Percentiles rank a stretch among this genome's conserved stretches.
These are phyloP conservation scores for Ovibos moschatus DNA, from an alignment of 2,113 vertebrate genomes.

Conservation along the genomic window DNA sequence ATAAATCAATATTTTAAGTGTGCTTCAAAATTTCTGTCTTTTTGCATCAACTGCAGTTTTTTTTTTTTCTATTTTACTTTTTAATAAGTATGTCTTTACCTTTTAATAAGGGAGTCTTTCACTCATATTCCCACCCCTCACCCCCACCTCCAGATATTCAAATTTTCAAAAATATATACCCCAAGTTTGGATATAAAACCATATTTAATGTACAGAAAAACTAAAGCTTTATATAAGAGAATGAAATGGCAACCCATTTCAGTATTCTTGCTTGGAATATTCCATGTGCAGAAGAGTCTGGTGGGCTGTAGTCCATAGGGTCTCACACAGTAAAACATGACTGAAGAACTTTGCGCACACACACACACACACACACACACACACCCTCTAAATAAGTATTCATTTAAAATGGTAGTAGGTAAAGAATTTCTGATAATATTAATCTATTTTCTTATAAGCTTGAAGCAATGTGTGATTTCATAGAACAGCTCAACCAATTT, in stretches of 20 bases:
- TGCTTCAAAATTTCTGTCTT: neutral
- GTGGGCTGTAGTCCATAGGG: neutral
- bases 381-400: neutral
- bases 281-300: neutral
- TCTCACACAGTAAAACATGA: neutral
- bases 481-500: neutral
- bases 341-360: neutral
- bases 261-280: neutral
- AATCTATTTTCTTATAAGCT: constrained; percentile 11
- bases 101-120: neutral
- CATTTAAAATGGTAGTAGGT: neutral
- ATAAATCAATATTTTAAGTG: neutral
- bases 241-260: neutral
- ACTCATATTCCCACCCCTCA: neutral
- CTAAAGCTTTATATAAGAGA: neutral
- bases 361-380: neutral
- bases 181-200: neutral
- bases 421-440: constrained; percentile 5
- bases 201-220: neutral
- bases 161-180: neutral
- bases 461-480: constrained; percentile 24
- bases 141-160: neutral
- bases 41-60: neutral
- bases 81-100: neutral
- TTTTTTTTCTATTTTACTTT: neutral